phyloP scores from a whole-genome alignment of 2,113 vertebrate genomes.

The Siniperca knerii region DNA sequence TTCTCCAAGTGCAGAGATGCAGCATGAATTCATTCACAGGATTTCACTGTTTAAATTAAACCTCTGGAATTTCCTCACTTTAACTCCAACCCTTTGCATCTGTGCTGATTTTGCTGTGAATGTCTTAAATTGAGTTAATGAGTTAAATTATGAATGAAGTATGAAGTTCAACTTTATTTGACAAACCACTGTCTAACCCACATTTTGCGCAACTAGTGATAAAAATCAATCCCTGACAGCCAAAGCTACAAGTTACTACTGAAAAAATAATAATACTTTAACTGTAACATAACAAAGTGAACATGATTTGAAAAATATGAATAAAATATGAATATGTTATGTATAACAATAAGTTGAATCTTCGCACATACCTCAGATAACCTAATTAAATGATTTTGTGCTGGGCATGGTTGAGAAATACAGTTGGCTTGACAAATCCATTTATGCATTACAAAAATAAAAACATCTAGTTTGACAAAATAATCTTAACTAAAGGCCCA shows the following conservation, averaged over 20 bases:
- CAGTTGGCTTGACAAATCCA: neutral
- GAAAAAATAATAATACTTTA: neutral
- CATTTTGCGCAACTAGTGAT: neutral
- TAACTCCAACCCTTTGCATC: neutral
- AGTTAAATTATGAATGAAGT: neutral
- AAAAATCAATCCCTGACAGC: neutral
- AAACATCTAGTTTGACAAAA: neutral
- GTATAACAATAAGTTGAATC: neutral
- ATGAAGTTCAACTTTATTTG: neutral
- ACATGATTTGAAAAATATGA: neutral
- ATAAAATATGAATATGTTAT: neutral
- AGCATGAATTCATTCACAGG: slow-evolving; percentile 24
- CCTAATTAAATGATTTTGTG: neutral
- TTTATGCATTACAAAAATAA: neutral
- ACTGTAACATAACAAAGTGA: neutral
- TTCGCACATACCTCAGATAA: neutral
- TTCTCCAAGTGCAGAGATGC: slow-evolving; percentile 41
- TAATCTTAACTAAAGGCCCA: neutral
- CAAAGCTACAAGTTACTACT: neutral
- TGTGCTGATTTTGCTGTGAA: neutral
- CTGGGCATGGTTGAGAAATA: neutral
- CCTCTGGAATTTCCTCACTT: slow-evolving; percentile 10
- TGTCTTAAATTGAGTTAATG: neutral
- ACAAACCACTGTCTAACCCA: neutral
- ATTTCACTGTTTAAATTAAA: neutral